These are phyloP conservation scores for Florisuga fusca DNA, from an alignment of 2,797 vertebrate species.

Conservation along the genomic window DNA sequence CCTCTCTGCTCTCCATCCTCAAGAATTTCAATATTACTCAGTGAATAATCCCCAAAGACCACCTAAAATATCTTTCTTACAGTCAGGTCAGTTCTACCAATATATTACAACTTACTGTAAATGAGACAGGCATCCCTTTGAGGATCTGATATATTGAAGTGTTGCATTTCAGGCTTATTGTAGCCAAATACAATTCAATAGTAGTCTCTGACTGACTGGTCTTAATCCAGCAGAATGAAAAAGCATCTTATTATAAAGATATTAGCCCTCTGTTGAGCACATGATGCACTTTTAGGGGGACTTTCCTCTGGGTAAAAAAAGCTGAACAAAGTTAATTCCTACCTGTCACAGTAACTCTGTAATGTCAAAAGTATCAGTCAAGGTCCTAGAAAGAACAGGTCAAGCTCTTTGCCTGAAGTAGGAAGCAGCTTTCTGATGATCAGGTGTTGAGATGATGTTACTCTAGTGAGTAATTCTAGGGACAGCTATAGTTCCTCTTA, in stretches of 20 bases:
- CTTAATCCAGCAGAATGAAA: conserved; percentile 43
- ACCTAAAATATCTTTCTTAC: neutral
- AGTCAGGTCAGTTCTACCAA: conserved; percentile 5
- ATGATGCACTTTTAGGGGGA: neutral
- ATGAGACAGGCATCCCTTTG: conserved; percentile 40
- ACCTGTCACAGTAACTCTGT: neutral
- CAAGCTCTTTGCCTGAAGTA: too few species aligned
- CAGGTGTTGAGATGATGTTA: too few species aligned
- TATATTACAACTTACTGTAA: conserved; percentile 38
- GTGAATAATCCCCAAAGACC: neutral
- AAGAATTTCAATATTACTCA: conserved; percentile 17
- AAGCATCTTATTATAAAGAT: conserved; percentile 9
- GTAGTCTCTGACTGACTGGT: conserved; percentile 11
- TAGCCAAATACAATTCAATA: conserved; percentile 14
- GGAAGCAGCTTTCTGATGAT: too few species aligned
- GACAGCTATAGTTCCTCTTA: neutral
- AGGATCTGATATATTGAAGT: conserved; percentile 34
- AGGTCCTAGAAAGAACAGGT: too few species aligned
- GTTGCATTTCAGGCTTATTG: conserved; percentile 4
- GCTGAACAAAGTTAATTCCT: neutral
- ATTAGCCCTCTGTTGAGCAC: neutral
- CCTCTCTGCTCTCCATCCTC: neutral
- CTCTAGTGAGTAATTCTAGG: neutral
- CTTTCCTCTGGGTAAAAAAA: neutral
- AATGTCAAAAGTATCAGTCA: neutral